phyloP scores from a whole-genome alignment of 2,113 vertebrate species.

The Noturus placidus region DNA sequence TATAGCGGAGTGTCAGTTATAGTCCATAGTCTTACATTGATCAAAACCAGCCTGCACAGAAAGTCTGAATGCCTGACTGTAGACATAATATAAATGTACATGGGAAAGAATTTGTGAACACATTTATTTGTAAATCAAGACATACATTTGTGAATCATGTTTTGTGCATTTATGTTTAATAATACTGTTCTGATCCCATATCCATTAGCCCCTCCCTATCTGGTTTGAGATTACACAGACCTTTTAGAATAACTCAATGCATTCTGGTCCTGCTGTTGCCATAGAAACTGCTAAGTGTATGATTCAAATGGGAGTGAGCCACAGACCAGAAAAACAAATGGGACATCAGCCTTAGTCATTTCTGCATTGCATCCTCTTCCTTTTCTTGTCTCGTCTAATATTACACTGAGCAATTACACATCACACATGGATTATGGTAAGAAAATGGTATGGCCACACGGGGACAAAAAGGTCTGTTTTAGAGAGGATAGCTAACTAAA shows the following conservation, averaged over 20 bases:
- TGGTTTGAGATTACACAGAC: constrained; percentile 36
- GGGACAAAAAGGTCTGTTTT: background rate
- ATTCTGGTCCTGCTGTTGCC: constrained; percentile 55
- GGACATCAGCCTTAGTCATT: constrained; percentile 5
- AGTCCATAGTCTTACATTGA: background rate
- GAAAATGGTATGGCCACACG: background rate
- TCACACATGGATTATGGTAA: background rate
- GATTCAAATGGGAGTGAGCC: constrained; percentile 35
- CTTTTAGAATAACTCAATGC: constrained; percentile 45
- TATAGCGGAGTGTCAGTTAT: background rate
- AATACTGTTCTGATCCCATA: background rate
- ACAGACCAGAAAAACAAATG: constrained; percentile 26
- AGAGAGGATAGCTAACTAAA: background rate
- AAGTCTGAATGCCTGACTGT: background rate
- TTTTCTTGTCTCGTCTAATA: constrained; percentile 29
- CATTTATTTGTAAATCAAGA: background rate
- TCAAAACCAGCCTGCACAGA: background rate
- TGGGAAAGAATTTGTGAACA: background rate
- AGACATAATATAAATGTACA: background rate
- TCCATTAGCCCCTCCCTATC: constrained; percentile 30
- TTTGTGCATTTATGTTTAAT: background rate
- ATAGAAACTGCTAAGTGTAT: constrained; percentile 62
- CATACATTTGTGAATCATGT: background rate
- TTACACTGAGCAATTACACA: constrained; percentile 19
- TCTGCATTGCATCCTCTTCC: background rate